A percentile compares a stretch with the other conserved stretches of the same genome.
Evolutionary conservation across 2,888 invertebrate species (phyloP).

Genomic region (Mechanitis mazaeus): DNA sequence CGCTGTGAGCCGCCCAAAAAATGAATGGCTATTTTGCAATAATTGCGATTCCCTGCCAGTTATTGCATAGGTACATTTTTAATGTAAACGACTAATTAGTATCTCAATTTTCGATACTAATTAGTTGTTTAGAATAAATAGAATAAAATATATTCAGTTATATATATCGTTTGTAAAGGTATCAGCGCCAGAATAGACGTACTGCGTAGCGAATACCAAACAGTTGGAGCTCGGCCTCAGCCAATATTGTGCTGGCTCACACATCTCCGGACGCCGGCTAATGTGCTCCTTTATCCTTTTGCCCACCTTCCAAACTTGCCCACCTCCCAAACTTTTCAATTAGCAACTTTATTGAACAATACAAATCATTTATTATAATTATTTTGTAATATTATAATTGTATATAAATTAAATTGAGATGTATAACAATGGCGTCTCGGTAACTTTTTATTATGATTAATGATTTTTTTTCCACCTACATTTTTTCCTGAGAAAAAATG

Average conservation of each 20-base stretch:
- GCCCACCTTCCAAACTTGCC: constrained; percentile 40
- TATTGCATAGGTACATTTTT: constrained; percentile 28
- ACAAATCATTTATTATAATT: constrained; percentile 5
- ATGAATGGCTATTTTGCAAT: constrained; percentile 68
- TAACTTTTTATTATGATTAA: constrained; percentile 2
- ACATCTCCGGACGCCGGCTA: constrained; percentile 49
- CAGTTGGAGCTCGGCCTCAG: constrained; percentile 43
- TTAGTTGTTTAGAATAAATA: not conserved
- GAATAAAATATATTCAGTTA: constrained; percentile 23
- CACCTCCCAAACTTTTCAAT: constrained; percentile 39
- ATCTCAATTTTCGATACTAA: not conserved
- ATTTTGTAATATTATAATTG: constrained; percentile 4
- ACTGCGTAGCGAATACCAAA: constrained; percentile 58
- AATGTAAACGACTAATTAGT: constrained; percentile 7
- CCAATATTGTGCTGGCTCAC: constrained; percentile 68
- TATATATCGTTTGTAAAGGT: constrained; percentile 38
- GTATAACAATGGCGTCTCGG: constrained; percentile 1
- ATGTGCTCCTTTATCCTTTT: constrained; percentile 49
- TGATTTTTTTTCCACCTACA: not conserved
- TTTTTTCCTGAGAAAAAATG: not conserved
- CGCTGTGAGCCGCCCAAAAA: constrained; percentile 57
- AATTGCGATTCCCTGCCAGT: constrained; percentile 53
- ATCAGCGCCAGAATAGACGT: constrained; percentile 42
- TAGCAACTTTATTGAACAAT: constrained; percentile 15
- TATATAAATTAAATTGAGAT: not conserved